A percentile compares a stretch with the other conserved stretches of the same genome.
Evolutionary conservation across 2,888 invertebrate genomes (phyloP).

Genomic region (Agriotes lineatus): DNA sequence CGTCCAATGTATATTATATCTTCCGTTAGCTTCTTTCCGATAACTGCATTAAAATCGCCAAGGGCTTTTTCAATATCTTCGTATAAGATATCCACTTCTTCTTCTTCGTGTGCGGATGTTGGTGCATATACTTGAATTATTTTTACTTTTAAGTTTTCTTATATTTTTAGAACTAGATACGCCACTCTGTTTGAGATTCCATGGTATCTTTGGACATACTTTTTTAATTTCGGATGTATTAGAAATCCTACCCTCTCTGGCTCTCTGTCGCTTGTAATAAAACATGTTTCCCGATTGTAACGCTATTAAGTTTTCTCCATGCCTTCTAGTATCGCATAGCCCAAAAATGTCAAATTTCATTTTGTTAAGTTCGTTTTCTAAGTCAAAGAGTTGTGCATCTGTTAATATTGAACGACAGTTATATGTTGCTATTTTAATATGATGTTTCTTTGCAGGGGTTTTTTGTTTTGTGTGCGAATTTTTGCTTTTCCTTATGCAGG

Average conservation of each 20-base stretch:
- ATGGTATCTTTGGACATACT: too few relatives aligned
- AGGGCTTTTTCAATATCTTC: background rate
- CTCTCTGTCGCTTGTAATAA: background rate
- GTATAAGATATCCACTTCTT: background rate
- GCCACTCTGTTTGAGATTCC: background rate
- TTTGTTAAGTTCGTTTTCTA: too few relatives aligned
- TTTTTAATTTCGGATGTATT: too few relatives aligned
- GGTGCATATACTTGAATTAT: constrained; percentile 1
- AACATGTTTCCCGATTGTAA: background rate
- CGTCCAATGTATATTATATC: background rate
- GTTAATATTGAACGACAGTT: too few relatives aligned
- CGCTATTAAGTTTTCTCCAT: background rate
- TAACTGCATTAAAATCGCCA: background rate
- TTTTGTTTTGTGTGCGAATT: too few relatives aligned
- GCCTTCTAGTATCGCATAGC: background rate
- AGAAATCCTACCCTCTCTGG: background rate
- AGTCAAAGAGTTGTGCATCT: too few relatives aligned
- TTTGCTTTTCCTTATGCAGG: too few relatives aligned
- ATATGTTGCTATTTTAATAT: too few relatives aligned
- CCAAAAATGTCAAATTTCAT: constrained; percentile 3
- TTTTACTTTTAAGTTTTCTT: background rate
- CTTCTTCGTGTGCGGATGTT: background rate
- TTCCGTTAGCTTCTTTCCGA: background rate
- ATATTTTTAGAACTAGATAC: background rate
- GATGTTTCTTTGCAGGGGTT: too few relatives aligned